Conservation (phyloP, 2,113 vertebrate species). For the Ailuropoda melanoleuca region DNA sequence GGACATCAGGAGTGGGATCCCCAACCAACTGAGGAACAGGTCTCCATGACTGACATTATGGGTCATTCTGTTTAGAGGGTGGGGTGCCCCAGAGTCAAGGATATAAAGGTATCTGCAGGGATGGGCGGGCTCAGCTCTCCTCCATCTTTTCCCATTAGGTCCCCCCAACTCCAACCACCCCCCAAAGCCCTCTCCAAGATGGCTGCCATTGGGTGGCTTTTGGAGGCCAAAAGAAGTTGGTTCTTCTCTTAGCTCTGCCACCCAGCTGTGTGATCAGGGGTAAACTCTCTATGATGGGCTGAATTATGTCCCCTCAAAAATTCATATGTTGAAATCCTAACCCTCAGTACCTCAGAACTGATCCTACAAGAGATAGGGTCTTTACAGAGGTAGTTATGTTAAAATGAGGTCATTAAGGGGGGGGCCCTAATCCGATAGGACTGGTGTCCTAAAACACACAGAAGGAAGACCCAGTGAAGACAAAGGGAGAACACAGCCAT, state of each 20-base stretch:
- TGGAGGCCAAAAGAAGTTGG: background rate
- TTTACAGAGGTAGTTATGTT: background rate
- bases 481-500: rapidly evolving
- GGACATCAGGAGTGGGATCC: background rate
- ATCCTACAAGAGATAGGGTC: background rate
- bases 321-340: background rate
- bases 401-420: background rate
- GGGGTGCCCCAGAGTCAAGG: too few relatives aligned
- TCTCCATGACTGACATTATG: rapidly evolving
- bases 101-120: background rate
- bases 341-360: background rate
- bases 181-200: background rate
- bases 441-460: background rate
- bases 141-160: background rate
- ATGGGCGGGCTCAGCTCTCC: background rate
- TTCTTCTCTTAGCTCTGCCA: background rate
- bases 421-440: background rate
- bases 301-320: background rate
- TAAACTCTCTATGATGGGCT: background rate
- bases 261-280: background rate
- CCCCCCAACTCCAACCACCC: background rate
- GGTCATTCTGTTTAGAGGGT: background rate
- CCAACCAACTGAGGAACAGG: background rate
- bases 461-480: rapidly evolving
- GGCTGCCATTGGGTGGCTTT: rapidly evolving